Evolutionary conservation across 2,888 invertebrate genomes (phyloP).

Genomic region (Orchesellides sinensis): DNA sequence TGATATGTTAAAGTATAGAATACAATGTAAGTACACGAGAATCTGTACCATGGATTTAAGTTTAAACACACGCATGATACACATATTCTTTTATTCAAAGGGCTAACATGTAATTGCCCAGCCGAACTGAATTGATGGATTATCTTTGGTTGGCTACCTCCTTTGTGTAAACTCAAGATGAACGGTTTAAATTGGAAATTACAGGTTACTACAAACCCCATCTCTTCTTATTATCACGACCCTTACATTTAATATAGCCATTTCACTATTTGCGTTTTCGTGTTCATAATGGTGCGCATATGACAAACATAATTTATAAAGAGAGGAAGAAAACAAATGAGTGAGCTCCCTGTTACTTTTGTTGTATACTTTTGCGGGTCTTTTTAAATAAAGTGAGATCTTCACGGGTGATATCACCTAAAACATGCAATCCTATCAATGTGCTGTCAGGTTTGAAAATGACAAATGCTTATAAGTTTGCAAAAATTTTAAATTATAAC

Average conservation of each 20-base stretch:
- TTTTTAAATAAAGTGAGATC: background rate
- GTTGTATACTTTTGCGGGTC: too few species aligned
- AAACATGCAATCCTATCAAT: background rate
- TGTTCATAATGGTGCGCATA: constrained; percentile 3
- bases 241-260: background rate
- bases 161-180: background rate
- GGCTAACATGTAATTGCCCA: constrained; percentile 4
- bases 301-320: too few species aligned
- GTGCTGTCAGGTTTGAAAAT: background rate
- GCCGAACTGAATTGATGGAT: constrained; percentile 11
- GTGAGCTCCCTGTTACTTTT: too few species aligned
- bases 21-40: too few species aligned
- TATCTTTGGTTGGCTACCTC: background rate
- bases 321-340: background rate
- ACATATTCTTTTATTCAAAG: too few species aligned
- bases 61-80: too few species aligned
- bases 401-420: background rate
- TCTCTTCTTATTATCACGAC: background rate
- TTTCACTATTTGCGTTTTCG: constrained; percentile 10
- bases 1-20: too few species aligned
- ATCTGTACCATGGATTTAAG: too few species aligned
- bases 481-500: background rate
- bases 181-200: constrained; percentile 5
- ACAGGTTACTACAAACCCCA: background rate
- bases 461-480: constrained; percentile 1